A percentile compares a stretch with the other conserved stretches of the same genome.
phyloP scores from a whole-genome alignment of 2,797 vertebrate genomes.

The Macroramphosus scolopax region DNA sequence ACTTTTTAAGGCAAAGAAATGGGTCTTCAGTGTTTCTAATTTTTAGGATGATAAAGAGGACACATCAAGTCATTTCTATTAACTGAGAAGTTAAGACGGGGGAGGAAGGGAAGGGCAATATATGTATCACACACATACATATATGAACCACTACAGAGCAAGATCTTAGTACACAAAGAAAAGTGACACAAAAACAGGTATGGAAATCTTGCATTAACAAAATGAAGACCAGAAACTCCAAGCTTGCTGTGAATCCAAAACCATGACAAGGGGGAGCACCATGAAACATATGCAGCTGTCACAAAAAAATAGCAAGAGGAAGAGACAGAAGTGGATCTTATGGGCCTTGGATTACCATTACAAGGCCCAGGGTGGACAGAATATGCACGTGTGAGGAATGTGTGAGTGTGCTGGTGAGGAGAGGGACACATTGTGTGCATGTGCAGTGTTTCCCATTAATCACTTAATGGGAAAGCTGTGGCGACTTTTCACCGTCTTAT shows the following conservation, averaged over 20 bases:
- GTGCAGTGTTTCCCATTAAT: too few relatives aligned
- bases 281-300: conserved; percentile 75
- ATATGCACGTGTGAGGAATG: conserved; percentile 72
- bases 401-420: conserved; percentile 64
- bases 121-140: conserved; percentile 80
- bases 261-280: conserved; percentile 90
- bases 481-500: too few relatives aligned
- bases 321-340: conserved; percentile 61
- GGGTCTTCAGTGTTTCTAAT: conserved; percentile 37
- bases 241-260: conserved; percentile 91
- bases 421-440: conserved; percentile 58
- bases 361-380: conserved; percentile 82
- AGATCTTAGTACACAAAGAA: conserved; percentile 87
- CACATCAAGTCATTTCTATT: conserved; percentile 68
- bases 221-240: conserved; percentile 85
- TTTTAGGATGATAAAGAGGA: conserved; percentile 35
- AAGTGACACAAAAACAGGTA: conserved; percentile 79
- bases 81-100: conserved; percentile 61
- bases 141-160: conserved; percentile 79
- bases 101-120: conserved; percentile 64
- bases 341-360: conserved; percentile 84
- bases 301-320: conserved; percentile 66
- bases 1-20: conserved; percentile 30
- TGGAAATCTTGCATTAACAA: conserved; percentile 79
- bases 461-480: too few relatives aligned